phyloP scores from a whole-genome alignment of 2,797 vertebrate genomes.

The Gymnothorax reevesii region DNA sequence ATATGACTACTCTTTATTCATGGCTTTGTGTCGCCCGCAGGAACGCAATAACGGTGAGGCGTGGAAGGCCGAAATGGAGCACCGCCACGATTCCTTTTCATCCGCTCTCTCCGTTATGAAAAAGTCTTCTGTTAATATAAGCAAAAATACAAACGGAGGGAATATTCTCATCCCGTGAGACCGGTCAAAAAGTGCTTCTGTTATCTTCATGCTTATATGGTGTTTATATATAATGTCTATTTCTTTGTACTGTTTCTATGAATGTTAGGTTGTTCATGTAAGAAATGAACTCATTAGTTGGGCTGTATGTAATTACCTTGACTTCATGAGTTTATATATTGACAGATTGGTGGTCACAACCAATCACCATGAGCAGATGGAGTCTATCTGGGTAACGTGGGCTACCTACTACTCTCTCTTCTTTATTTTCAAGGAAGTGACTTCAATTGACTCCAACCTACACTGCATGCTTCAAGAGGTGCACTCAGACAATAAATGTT shows the following conservation, averaged over 20 bases:
- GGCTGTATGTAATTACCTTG: neutral
- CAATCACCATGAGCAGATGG: neutral
- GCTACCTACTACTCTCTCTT: neutral
- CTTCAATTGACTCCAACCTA: neutral
- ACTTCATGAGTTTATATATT: neutral
- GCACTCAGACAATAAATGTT: neutral
- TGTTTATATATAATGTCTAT: neutral
- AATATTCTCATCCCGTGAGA: neutral
- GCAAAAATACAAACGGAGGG: neutral
- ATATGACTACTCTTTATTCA: constrained; percentile 62
- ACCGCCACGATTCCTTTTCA: neutral
- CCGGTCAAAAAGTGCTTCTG: neutral
- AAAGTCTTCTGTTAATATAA: neutral
- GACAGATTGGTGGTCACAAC: neutral
- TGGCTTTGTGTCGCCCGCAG: constrained; percentile 40
- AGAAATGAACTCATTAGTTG: neutral
- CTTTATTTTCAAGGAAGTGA: neutral
- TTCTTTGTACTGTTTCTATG: no score
- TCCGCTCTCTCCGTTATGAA: neutral
- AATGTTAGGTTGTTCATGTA: no score
- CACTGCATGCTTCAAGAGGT: neutral
- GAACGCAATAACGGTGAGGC: constrained; percentile 49
- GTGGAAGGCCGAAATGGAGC: constrained; percentile 22
- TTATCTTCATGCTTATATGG: neutral
- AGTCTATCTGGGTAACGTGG: neutral